A percentile compares a stretch with the other conserved stretches of the same genome.
Evolutionary conservation across 2,888 invertebrate species (phyloP).

Genomic region (Proisotoma minuta): DNA sequence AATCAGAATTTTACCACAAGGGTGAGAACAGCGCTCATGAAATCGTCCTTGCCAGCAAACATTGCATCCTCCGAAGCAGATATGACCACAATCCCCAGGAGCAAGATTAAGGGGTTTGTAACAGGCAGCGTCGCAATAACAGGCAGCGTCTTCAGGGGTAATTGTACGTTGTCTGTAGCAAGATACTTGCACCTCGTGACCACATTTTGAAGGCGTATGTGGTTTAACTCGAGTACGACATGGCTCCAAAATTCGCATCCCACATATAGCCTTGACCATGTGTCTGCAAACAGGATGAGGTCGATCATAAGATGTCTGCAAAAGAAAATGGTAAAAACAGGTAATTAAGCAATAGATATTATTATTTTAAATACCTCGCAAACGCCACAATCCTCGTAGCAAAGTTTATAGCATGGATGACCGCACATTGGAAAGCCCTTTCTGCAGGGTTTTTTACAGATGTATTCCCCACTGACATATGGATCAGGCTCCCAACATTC

Average conservation of each 20-base stretch:
- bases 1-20: conserved; percentile 58
- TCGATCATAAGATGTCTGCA: neutral
- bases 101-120: conserved; percentile 17
- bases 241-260: neutral
- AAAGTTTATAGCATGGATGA: conserved; percentile 19
- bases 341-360: neutral
- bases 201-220: neutral
- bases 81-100: conserved; percentile 54
- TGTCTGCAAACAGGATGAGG: conserved; percentile 14
- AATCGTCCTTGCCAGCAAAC: conserved; percentile 60
- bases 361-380: conserved; percentile 18
- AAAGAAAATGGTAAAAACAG: neutral
- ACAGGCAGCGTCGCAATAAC: conserved; percentile 18
- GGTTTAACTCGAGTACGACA: neutral
- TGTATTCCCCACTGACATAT: neutral
- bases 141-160: conserved; percentile 48
- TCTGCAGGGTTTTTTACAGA: neutral
- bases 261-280: neutral
- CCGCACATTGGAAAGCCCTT: neutral
- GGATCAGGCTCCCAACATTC: neutral
- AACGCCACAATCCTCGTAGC: conserved; percentile 23
- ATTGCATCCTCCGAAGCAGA: conserved; percentile 57
- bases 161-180: conserved; percentile 11
- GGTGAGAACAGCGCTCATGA: conserved; percentile 58
- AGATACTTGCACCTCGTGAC: conserved; percentile 1